Evolutionary conservation across 2,888 invertebrate species (phyloP).

Genomic region (Drosophila villosipedis): DNA sequence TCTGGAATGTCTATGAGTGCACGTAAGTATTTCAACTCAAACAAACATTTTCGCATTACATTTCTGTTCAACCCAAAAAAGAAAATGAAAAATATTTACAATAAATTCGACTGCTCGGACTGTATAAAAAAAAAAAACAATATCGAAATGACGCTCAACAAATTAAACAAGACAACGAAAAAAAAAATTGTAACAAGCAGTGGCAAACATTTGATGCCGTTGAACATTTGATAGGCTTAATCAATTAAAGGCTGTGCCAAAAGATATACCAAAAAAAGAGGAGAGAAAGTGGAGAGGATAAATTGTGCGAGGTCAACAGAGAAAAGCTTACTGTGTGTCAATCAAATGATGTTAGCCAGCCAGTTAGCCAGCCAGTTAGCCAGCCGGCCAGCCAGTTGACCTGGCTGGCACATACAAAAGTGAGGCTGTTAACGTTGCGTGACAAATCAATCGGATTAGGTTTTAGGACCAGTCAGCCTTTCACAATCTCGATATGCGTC

Average conservation of each 20-base stretch:
- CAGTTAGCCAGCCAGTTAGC: constrained; percentile 5
- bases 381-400: neutral
- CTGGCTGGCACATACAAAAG: constrained; percentile 26
- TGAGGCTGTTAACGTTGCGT: constrained; percentile 69
- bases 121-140: constrained; percentile 13
- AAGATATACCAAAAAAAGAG: constrained; percentile 18
- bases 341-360: constrained; percentile 40
- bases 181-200: constrained; percentile 16
- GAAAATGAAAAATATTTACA: constrained; percentile 12
- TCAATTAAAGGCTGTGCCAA: constrained; percentile 62
- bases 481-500: constrained; percentile 11
- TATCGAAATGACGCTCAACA: neutral
- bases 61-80: constrained; percentile 51
- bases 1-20: constrained; percentile 99
- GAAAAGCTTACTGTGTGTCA: constrained; percentile 50
- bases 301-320: constrained; percentile 24
- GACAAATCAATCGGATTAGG: constrained; percentile 79
- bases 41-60: constrained; percentile 42
- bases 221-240: constrained; percentile 66
- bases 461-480: constrained; percentile 48
- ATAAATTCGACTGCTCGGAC: constrained; percentile 58
- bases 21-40: constrained; percentile 89
- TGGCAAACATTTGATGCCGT: constrained; percentile 18
- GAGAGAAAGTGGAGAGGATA: constrained; percentile 8
- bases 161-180: constrained; percentile 1